phyloP scores from a whole-genome alignment of 2,113 vertebrate genomes.

The Oncorhynchus kisutch region DNA sequence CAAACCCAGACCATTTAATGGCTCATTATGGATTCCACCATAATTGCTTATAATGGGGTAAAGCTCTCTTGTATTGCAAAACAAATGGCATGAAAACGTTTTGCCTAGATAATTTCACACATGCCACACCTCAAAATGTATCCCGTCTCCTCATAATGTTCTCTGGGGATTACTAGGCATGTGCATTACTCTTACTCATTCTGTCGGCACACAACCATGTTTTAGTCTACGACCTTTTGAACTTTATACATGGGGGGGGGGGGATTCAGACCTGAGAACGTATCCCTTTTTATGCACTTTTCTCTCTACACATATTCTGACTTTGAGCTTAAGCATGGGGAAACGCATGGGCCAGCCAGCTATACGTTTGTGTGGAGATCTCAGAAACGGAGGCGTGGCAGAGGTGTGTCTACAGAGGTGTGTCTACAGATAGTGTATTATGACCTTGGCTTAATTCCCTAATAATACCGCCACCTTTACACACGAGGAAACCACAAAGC shows the following conservation, averaged over 20 bases:
- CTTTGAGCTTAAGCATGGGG: no score
- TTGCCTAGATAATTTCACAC: constrained; percentile 8
- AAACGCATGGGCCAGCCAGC: no score
- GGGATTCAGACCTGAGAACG: no score
- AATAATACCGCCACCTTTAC: no score
- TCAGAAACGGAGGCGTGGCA: no score
- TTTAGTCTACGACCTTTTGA: constrained; percentile 9
- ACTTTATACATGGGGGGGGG: background rate
- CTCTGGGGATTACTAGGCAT: constrained; percentile 3
- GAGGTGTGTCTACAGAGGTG: no score
- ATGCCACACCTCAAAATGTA: constrained; percentile 21
- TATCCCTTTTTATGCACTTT: no score
- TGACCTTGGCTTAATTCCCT: no score
- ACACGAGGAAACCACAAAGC: no score
- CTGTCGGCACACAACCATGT: background rate
- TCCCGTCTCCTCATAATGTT: constrained; percentile 1
- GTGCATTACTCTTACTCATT: constrained; percentile 12
- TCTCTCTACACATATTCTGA: no score
- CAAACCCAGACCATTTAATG: constrained; percentile 5
- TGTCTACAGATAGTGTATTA: no score
- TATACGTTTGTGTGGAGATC: no score
- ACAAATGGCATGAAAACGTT: constrained; percentile 8
- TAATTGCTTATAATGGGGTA: constrained; percentile 2
- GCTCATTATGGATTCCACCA: constrained; percentile 2
- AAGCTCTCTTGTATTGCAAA: constrained; percentile 11